Base-by-base conservation (phyloP, 1,140 invertebrate species). In the Caenorhabditis elegans region DNA sequence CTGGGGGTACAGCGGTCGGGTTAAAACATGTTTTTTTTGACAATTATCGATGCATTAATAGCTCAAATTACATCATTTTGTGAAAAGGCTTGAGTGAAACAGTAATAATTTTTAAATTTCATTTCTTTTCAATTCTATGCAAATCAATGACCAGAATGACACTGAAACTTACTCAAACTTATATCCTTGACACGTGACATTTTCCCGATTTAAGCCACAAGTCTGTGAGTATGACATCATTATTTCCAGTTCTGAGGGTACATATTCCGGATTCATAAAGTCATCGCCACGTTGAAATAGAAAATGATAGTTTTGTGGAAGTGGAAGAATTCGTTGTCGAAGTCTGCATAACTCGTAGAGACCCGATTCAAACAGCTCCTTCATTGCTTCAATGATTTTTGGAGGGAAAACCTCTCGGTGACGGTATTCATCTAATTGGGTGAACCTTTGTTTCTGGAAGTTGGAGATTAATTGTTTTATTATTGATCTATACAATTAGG, bases 191-290 rank as follows among this genome's bases (percentile, higher is more conserved):
- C 34, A 39, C 5, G 34, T 70, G 34, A 70, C 60, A 11, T 39
- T 10, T 22, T 70, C 60, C 17, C n/a, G 4, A 11, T 22, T 10
- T 22, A 70, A 39, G 22, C 60, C 60, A 31, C n/a, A 22, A 19
- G 60, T 70, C 8, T 70, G 60, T 22, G 60, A 70, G 19, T 70
- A 70, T 3, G 60, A 70, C 60, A 70, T 70, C 60, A 70, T 70
- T 1, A 70, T 70, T 10, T 70, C 60, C 3, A 39, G 28, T 17
- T 70, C 60, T 4, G 34, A 19, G 8, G 60, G 60, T 22, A 39
- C n/a, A n/a, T n/a, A 70, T 3, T 39, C n/a, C 1, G 11, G 11
- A 8, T 22, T 8, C 60, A 70, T 70, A 13, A 70, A 70, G 3
- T 70, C 60, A 10, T 70, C 60, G 0, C 34, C 60, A 10, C 60